Conservation (phyloP, 2,888 invertebrate genomes). For the Cyaniris semiargus region DNA sequence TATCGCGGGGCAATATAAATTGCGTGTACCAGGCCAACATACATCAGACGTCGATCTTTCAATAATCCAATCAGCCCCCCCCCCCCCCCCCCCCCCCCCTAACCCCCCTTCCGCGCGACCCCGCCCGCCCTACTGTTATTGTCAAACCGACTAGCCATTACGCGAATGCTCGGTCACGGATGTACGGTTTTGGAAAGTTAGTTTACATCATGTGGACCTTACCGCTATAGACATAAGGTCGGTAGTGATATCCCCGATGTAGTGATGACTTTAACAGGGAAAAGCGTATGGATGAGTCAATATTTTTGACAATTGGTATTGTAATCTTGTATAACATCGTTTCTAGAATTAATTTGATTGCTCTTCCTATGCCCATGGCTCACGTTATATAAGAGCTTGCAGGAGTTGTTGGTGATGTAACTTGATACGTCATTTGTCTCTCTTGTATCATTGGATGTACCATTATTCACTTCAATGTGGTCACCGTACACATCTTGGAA, state of each 20-base stretch:
- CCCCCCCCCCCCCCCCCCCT: slow-evolving; percentile 45
- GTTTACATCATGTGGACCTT: not conserved
- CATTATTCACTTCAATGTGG: not conserved
- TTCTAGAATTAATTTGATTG: slow-evolving; percentile 2
- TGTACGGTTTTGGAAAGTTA: not conserved
- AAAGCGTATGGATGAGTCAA: slow-evolving; percentile 45
- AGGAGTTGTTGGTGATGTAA: not conserved
- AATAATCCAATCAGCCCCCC: slow-evolving; percentile 68
- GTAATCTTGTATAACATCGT: not conserved
- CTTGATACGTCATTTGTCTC: not conserved
- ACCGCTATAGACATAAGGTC: not conserved
- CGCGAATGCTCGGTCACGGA: slow-evolving; percentile 70
- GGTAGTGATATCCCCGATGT: not conserved
- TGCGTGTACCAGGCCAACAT: slow-evolving; percentile 45
- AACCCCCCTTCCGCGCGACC: not conserved
- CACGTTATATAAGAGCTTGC: not conserved
- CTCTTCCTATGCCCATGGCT: not conserved
- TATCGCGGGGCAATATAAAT: slow-evolving; percentile 36
- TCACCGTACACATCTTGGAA: not conserved
- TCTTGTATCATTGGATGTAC: not conserved
- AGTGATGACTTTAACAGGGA: not conserved
- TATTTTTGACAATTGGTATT: slow-evolving; percentile 5
- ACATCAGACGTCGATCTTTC: slow-evolving; percentile 73
- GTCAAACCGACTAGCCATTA: slow-evolving; percentile 72
- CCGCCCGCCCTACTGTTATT: slow-evolving; percentile 73